Percentiles rank a stretch among this genome's conserved stretches.
Evolutionary conservation across 1,140 invertebrate genomes (phyloP).

Genomic region (Drosophila leontia): DNA sequence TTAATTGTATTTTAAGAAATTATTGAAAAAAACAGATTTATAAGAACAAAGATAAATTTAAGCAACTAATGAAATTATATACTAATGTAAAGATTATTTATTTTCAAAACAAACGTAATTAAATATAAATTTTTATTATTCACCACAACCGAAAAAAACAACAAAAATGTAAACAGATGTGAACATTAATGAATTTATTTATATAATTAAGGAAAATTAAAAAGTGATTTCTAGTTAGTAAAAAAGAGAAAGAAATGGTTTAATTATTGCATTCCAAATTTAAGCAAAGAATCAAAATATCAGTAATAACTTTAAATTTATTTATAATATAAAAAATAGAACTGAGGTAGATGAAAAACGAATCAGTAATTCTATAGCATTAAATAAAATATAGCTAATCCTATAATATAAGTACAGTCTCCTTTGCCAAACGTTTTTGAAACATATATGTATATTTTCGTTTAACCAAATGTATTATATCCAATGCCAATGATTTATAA

Average conservation of each 20-base stretch:
- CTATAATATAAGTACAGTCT: not conserved
- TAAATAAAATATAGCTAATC: not conserved
- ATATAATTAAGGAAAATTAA: not conserved
- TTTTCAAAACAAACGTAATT: not conserved
- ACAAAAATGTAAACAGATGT: not conserved
- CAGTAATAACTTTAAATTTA: not conserved
- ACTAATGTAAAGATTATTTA: not conserved
- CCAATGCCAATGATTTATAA: no score
- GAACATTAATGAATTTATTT: not conserved
- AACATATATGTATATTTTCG: no score
- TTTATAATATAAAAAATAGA: not conserved
- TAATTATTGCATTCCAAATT: not conserved
- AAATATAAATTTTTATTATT: not conserved
- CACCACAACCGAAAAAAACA: not conserved
- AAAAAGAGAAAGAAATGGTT: not conserved
- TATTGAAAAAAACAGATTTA: not conserved
- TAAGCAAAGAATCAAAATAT: not conserved
- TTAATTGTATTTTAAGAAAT: not conserved
- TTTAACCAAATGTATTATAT: no score
- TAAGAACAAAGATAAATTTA: not conserved
- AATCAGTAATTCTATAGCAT: not conserved
- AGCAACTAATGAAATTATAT: not conserved
- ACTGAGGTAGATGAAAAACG: not conserved
- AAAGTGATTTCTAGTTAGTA: not conserved
- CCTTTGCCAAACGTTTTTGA: no score